A percentile compares a stretch with the other conserved stretches of the same genome.
Conservation (phyloP, 2,888 invertebrate species). For the Nomada goodeniana region DNA sequence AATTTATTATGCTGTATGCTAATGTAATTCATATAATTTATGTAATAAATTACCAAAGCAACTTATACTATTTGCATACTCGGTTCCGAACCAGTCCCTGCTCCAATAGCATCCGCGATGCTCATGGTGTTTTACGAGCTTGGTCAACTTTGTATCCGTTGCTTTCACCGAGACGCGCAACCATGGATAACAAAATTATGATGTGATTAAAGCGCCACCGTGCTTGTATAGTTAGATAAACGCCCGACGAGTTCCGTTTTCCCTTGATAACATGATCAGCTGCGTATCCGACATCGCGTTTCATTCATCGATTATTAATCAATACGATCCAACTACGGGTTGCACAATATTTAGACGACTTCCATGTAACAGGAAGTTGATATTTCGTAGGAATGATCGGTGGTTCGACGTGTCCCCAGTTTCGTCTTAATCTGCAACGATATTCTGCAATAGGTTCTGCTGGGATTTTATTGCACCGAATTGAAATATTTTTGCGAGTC, state of each 20-base stretch:
- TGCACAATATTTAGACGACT: not conserved
- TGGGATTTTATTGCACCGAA: not conserved
- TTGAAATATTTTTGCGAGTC: not conserved
- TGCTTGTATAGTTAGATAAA: not conserved
- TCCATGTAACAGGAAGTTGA: not conserved
- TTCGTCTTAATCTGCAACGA: not conserved
- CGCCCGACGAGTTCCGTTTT: not conserved
- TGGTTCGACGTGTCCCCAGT: not conserved
- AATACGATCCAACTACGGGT: not conserved
- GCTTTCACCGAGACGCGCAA: conserved; percentile 44
- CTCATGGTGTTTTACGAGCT: conserved; percentile 45
- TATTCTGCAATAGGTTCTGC: not conserved
- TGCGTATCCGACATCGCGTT: not conserved
- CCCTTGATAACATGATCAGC: not conserved
- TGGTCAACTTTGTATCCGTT: conserved; percentile 35
- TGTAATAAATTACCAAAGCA: conserved; percentile 53
- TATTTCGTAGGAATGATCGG: not conserved
- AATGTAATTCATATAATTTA: conserved; percentile 59
- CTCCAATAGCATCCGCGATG: conserved; percentile 42
- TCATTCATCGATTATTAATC: not conserved
- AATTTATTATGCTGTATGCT: conserved; percentile 43
- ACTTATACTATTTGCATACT: conserved; percentile 57
- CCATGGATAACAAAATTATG: conserved; percentile 45
- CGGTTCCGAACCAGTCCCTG: conserved; percentile 41
- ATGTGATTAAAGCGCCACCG: conserved; percentile 31